A percentile compares a stretch with the other conserved stretches of the same genome.
phyloP scores from a whole-genome alignment of 2,888 invertebrate genomes.

The Lapara coniferarum region DNA sequence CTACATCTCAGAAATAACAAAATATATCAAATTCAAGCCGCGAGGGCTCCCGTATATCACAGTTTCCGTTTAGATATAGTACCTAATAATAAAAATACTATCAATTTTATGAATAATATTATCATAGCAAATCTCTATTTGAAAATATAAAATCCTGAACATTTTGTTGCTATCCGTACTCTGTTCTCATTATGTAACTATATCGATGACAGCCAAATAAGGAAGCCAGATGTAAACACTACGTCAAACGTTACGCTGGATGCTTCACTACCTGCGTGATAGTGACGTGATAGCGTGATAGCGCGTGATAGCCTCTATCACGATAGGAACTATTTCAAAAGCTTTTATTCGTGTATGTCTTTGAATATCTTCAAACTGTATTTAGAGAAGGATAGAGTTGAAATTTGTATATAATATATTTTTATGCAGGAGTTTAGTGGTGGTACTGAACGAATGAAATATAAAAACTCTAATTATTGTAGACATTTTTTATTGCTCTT shows the following conservation, averaged over 20 bases:
- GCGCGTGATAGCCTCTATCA: slow-evolving; percentile 1
- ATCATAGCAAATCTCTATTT: not conserved
- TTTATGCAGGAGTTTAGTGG: not conserved
- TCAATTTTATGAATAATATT: no score
- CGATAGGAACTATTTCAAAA: not conserved
- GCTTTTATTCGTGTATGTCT: no score
- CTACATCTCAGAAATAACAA: not conserved
- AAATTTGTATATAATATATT: not conserved
- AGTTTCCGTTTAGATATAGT: no score
- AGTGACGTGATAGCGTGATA: not conserved
- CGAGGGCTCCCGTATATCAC: not conserved
- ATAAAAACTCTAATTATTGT: no score
- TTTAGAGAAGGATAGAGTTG: not conserved
- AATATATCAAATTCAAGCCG: not conserved
- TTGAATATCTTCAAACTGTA: not conserved
- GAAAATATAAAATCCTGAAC: slow-evolving; percentile 2
- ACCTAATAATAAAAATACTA: no score
- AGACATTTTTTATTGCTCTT: no score
- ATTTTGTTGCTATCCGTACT: slow-evolving; percentile 46
- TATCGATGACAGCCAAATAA: slow-evolving; percentile 62
- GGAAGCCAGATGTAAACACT: slow-evolving; percentile 62
- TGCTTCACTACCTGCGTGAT: slow-evolving; percentile 5
- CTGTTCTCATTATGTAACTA: slow-evolving; percentile 50
- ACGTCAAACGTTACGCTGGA: slow-evolving; percentile 4
- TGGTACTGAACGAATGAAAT: no score